phyloP scores from a whole-genome alignment of 2,797 vertebrate species.

The Syndactyla subalaris region DNA sequence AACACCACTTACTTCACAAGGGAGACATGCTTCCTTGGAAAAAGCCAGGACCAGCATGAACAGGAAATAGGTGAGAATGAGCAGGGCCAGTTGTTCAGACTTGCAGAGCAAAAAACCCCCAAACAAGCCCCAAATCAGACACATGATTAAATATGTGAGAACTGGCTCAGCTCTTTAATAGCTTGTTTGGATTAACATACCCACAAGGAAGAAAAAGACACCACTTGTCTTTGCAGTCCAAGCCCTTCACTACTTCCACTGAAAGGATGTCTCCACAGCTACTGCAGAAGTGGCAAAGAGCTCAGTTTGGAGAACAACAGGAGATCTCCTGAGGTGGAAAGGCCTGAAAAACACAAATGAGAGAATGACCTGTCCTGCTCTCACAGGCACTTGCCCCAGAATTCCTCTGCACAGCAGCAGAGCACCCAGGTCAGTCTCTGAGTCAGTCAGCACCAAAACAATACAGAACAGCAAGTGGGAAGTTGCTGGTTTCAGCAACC shows the following conservation, averaged over 20 bases:
- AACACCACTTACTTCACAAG: not conserved
- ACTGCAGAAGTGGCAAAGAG: not conserved
- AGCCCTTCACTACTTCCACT: not conserved
- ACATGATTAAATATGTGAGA: slow-evolving; percentile 26
- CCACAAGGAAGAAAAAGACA: not conserved
- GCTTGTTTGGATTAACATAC: not conserved
- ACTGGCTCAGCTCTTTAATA: not conserved
- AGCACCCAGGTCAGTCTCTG: not conserved
- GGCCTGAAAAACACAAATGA: not conserved
- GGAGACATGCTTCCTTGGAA: not conserved
- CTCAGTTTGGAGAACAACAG: not conserved
- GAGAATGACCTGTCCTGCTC: not conserved
- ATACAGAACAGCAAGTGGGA: not conserved
- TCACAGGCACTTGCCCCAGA: not conserved
- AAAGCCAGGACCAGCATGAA: not conserved
- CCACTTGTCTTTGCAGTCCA: not conserved
- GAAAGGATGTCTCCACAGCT: not conserved
- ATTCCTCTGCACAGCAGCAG: not conserved
- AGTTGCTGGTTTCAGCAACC: not conserved
- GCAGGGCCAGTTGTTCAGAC: slow-evolving; percentile 16
- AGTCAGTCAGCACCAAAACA: not conserved
- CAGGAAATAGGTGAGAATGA: not conserved
- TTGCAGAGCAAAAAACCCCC: not conserved
- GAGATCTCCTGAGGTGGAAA: not conserved
- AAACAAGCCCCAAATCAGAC: not conserved